phyloP scores from a whole-genome alignment of 2,888 invertebrate species.

The Quadriops clusia region DNA sequence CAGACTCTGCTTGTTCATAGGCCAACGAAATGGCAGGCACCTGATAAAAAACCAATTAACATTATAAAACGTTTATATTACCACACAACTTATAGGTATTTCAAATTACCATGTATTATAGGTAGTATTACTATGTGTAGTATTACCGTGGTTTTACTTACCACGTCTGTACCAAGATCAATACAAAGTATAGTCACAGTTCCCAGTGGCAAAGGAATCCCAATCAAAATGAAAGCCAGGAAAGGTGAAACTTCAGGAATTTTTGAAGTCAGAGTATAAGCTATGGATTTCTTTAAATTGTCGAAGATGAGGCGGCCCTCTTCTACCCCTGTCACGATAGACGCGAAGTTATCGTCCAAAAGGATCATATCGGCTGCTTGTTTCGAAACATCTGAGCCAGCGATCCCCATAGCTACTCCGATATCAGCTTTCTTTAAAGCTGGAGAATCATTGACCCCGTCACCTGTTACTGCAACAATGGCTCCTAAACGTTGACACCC shows the following conservation, averaged over 20 bases:
- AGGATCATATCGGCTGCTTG: constrained; percentile 99
- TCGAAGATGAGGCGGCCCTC: constrained; percentile 94
- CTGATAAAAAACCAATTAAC: too few species aligned
- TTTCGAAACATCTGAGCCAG: constrained; percentile 89
- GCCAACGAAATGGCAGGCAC: constrained; percentile 97
- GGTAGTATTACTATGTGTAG: not conserved
- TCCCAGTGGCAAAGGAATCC: constrained; percentile 89
- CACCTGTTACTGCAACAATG: constrained; percentile 85
- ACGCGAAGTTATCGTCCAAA: constrained; percentile 97
- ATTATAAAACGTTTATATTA: too few species aligned
- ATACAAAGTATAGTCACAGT: constrained; percentile 97
- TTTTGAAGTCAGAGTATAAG: constrained; percentile 92
- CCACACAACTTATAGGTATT: too few species aligned
- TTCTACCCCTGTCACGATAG: constrained; percentile 92
- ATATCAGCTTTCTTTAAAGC: constrained; percentile 89
- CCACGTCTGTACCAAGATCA: constrained; percentile 98
- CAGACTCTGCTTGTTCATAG: constrained; percentile 96
- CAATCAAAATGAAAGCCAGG: constrained; percentile 90
- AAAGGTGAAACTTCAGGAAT: constrained; percentile 98
- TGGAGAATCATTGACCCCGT: constrained; percentile 88
- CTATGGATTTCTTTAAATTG: constrained; percentile 96
- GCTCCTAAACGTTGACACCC: constrained; percentile 87
- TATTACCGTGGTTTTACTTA: too few species aligned
- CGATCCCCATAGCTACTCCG: constrained; percentile 90
- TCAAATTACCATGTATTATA: too few species aligned